Conservation (phyloP, 2,888 invertebrate species). For the Drosophila pegasa region DNA sequence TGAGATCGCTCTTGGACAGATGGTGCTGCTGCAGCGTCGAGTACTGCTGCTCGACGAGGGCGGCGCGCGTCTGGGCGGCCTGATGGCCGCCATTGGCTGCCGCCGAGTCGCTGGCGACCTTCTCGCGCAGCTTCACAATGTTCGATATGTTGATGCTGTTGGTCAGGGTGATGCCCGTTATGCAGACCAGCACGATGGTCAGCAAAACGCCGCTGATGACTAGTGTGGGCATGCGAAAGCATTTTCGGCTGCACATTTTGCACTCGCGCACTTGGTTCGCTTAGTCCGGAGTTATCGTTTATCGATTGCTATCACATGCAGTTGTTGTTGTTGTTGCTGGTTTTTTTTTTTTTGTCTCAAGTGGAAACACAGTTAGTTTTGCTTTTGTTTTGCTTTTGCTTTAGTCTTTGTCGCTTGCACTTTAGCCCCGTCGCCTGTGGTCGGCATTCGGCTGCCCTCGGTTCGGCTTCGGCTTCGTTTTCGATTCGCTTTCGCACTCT, state of each 20-base stretch:
- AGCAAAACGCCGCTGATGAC: slow-evolving; percentile 85
- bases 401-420: slow-evolving; percentile 22
- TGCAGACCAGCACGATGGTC: slow-evolving; percentile 86
- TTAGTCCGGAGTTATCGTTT: slow-evolving; percentile 15
- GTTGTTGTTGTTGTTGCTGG: no score
- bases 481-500: slow-evolving; percentile 41
- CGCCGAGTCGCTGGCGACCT: slow-evolving; percentile 84
- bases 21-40: slow-evolving; percentile 83
- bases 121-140: slow-evolving; percentile 83
- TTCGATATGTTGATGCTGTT: slow-evolving; percentile 84
- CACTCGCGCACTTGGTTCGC: background rate
- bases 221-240: slow-evolving; percentile 84
- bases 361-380: background rate
- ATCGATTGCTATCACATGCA: slow-evolving; percentile 19
- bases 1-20: slow-evolving; percentile 80
- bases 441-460: slow-evolving; percentile 15
- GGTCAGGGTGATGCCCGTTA: slow-evolving; percentile 86
- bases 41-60: slow-evolving; percentile 82
- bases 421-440: slow-evolving; percentile 24
- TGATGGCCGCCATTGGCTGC: slow-evolving; percentile 83
- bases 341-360: no score
- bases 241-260: slow-evolving; percentile 84
- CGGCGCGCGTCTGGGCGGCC: slow-evolving; percentile 82
- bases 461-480: slow-evolving; percentile 15
- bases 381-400: background rate